Base-by-base conservation (phyloP, 2,888 invertebrate genomes). In the Cetonia aurata region DNA sequence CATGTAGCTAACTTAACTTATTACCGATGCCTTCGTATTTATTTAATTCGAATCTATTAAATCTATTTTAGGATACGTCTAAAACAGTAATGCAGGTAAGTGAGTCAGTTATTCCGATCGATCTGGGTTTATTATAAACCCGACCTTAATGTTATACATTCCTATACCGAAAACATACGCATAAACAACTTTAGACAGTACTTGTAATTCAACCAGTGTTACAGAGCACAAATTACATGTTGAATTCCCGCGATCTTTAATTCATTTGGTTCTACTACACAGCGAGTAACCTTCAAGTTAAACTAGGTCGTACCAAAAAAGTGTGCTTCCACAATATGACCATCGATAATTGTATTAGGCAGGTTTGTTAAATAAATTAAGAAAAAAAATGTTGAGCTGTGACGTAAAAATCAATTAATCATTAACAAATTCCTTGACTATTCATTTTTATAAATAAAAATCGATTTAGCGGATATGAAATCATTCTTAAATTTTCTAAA, bases 91-190 rank as follows among this genome's bases (percentile, higher is more conserved):
- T 37, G 17, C 46, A 31, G 60, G 50, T 65, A 50, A 60, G 60
- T 60, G 62, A 65, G 62, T 25, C 62, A 48, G 50, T 15, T 50
- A 50, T 62, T 62, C 25, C 12, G 13, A 50, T 65, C 50, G 37
- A 65, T 65, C 62, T 65, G 37, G 62, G 62, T 65, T 50, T 50
- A 50, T 65, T 65, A 65, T 50, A 65, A 65, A 65, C 50, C 50
- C 50, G 62, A 65, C 62, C 62, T 65, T 65, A 65, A 50, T 65
- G 50, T 37, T 65, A 50, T 10, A 25, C 25, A 25, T 25, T 12
- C 4, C 19, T 19, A 25, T 25, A 52, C 2, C 19, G 52, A 10
- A n/a, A 25, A 12, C 6, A 10, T 19, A 37, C 37, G 6, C 6
- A 33, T 6, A 37, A 37, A 37, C 37, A 37, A 37, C 8, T 37